Conservation (phyloP, 64 coral and sea anemone species). For the Cladopsammia gracilis region DNA sequence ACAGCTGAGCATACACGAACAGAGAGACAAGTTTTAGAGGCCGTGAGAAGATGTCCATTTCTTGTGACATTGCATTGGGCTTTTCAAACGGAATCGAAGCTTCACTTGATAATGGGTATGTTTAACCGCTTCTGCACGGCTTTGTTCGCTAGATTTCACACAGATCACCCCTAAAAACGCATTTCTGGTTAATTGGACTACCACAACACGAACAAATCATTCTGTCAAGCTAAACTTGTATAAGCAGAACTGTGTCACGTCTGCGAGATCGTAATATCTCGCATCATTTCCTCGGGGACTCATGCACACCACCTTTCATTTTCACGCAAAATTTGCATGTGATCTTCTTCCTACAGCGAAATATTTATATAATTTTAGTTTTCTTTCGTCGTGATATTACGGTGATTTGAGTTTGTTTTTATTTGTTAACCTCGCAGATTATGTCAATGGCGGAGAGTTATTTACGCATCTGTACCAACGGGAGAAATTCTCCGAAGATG, state of each 20-base stretch:
- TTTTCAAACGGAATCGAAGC: constrained; percentile 99
- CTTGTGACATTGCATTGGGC: constrained; percentile 99
- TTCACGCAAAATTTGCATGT: neutral
- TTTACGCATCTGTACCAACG: constrained; percentile 98
- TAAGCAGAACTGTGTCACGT: neutral
- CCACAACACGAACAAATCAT: neutral
- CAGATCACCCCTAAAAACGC: neutral
- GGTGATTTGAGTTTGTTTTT: neutral
- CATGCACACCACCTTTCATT: neutral
- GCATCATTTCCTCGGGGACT: neutral
- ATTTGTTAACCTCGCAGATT: constrained; percentile 73
- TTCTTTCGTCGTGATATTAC: neutral
- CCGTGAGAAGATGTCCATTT: constrained; percentile 96
- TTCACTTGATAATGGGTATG: constrained; percentile 99
- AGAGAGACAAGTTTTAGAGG: constrained; percentile 96
- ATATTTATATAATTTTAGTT: neutral
- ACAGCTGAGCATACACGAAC: constrained; percentile 98
- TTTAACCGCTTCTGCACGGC: neutral
- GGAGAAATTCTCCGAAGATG: constrained; percentile 97
- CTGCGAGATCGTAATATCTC: neutral
- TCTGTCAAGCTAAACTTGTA: neutral
- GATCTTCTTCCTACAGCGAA: constrained; percentile 15
- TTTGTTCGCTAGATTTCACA: neutral
- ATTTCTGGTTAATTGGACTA: neutral
- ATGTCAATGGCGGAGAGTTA: constrained; percentile 95